phyloP scores from a whole-genome alignment of 2,888 invertebrate species.

The Morpho helenor region DNA sequence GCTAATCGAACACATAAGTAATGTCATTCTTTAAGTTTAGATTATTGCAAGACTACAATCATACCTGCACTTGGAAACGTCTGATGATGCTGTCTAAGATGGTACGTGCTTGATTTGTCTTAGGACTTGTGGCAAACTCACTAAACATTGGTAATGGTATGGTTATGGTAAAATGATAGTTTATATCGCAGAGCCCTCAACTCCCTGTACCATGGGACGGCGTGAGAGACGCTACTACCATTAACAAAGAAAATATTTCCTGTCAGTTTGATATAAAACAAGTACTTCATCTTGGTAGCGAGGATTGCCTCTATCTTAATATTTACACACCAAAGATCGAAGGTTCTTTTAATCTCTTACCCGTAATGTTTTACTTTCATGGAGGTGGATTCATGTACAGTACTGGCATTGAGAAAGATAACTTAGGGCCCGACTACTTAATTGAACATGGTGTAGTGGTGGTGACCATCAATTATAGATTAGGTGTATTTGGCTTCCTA shows the following conservation, averaged over 20 bases:
- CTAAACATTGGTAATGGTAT: too few relatives aligned
- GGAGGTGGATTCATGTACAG: slow-evolving; percentile 57
- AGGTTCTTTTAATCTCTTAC: slow-evolving; percentile 29
- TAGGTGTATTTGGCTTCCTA: slow-evolving; percentile 56
- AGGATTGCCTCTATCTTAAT: slow-evolving; percentile 60
- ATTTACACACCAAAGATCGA: slow-evolving; percentile 50
- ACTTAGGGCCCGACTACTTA: slow-evolving; percentile 53
- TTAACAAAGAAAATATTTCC: slow-evolving; percentile 37
- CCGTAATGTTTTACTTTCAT: slow-evolving; percentile 57
- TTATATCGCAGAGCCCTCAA: slow-evolving; percentile 45
- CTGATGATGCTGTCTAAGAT: too few relatives aligned
- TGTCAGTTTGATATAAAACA: slow-evolving; percentile 36
- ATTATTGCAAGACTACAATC: too few relatives aligned
- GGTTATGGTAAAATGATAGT: too few relatives aligned
- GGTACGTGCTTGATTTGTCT: too few relatives aligned
- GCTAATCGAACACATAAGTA: too few relatives aligned
- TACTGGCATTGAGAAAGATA: slow-evolving; percentile 42
- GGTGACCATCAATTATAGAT: slow-evolving; percentile 61
- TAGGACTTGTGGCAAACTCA: too few relatives aligned
- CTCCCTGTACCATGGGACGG: slow-evolving; percentile 56
- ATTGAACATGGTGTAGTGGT: slow-evolving; percentile 50
- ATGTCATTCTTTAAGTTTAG: too few relatives aligned
- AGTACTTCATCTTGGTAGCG: slow-evolving; percentile 38
- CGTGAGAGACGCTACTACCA: slow-evolving; percentile 67
- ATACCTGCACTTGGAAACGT: too few relatives aligned